Percentiles rank a stretch among this genome's conserved stretches.
phyloP scores from a whole-genome alignment of 2,888 invertebrate species.

The Eueremaeus valkanovi region DNA sequence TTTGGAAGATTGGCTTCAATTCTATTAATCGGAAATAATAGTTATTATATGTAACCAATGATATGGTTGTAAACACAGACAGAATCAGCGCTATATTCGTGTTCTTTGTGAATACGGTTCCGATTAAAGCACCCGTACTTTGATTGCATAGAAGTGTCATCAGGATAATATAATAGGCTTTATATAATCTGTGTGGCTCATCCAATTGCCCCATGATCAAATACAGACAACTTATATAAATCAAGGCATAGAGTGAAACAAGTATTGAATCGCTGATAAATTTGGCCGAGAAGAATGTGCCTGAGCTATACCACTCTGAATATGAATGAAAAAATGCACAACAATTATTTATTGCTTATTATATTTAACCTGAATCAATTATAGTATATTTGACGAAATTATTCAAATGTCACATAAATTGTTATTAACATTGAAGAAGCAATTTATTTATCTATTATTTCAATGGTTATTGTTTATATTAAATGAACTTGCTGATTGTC shows the following conservation, averaged over 20 bases:
- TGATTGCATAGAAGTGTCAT: background rate
- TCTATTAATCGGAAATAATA: background rate
- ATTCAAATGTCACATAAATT: too few species aligned
- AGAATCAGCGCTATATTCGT: background rate
- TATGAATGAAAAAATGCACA: too few species aligned
- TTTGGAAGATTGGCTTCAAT: too few species aligned
- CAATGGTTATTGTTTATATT: too few species aligned
- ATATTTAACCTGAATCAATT: too few species aligned
- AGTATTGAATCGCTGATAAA: background rate
- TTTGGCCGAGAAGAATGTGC: background rate
- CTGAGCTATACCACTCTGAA: background rate
- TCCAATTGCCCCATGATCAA: background rate
- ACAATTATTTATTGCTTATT: too few species aligned
- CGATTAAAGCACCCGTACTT: background rate
- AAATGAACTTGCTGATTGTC: too few species aligned
- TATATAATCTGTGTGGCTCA: too few species aligned
- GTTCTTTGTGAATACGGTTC: background rate
- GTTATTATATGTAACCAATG: background rate
- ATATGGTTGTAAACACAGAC: background rate
- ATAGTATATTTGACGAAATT: too few species aligned
- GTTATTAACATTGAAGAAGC: too few species aligned
- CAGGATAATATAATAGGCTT: too few species aligned
- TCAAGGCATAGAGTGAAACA: background rate
- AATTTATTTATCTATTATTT: too few species aligned
- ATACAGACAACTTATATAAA: background rate